Base-by-base conservation (phyloP, 2,113 vertebrate species). In the Empidonax traillii region DNA sequence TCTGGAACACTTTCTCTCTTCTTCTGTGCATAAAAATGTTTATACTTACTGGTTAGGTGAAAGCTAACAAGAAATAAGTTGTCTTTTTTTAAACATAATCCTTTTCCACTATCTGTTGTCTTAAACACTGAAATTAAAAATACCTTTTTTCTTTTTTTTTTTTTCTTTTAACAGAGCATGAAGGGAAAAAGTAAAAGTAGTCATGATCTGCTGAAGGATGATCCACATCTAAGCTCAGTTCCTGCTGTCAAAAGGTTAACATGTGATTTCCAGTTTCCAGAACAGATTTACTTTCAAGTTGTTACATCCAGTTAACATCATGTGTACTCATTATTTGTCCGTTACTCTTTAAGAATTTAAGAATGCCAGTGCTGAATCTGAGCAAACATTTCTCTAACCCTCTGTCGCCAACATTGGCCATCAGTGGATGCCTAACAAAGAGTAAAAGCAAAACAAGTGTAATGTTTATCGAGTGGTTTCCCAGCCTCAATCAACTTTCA, bases 171-270 rank as follows among this genome's bases (percentile, higher is more conserved):
- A 85, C 94, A 99, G 99, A 99, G 98, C 49, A 98, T 99, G 96
- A 99, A 99, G 88, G 99, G 99, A n/a, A 99, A 98, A 98, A 99
- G 99, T 97, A 99, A 99, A 98, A 99, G 99, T 93, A 99, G 99
- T 95, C 99, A 99, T 62, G 99, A 99, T 96, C 98, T 99, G 15
- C 97, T 99, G 85, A 99, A 99, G 96, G 98, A 99, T 74, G 99
- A 99, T 66, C 99, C 99, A 12, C 98, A 98, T 79, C 97, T 99
- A 63, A 99, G 99, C 94, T 99, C 99, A 27, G 98, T 99, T 82
- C 99, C 99, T 44, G 99, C 98, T 46, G 97, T 99, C 56, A 97
- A 98, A 94, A 99, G 98, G 99, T 99, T 86, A 96, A 77, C 95
- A 69, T 31, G 3, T 35, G 52, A 49, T 35, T 90, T 93, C 31